phyloP scores from a whole-genome alignment of 2,113 vertebrate genomes.

The Pithys albifrons region DNA sequence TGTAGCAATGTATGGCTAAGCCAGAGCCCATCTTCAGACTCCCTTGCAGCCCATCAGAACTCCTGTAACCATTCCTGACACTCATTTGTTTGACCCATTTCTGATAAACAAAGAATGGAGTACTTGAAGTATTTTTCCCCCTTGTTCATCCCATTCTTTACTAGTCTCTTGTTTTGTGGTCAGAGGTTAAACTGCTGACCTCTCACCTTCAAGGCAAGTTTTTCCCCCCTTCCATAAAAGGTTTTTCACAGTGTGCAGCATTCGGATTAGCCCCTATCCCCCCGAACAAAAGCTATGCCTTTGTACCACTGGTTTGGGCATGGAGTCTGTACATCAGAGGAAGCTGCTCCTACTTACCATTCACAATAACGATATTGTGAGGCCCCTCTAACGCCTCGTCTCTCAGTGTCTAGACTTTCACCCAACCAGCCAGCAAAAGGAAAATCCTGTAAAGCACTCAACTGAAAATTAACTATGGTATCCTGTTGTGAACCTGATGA shows the following conservation, averaged over 20 bases:
- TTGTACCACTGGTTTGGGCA: constrained; percentile 82
- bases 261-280: constrained; percentile 87
- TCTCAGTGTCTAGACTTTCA: constrained; percentile 89
- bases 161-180: constrained; percentile 79
- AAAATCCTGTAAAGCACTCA: constrained; percentile 96
- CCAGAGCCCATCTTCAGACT: constrained; percentile 2
- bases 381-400: constrained; percentile 76
- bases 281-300: constrained; percentile 89
- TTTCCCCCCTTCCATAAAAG: constrained; percentile 82
- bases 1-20: background rate
- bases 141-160: constrained; percentile 63
- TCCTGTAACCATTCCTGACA: constrained; percentile 61
- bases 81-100: constrained; percentile 73
- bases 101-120: constrained; percentile 72
- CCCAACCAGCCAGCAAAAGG: constrained; percentile 82
- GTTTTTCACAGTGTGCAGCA: constrained; percentile 90
- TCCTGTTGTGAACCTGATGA: constrained; percentile 98
- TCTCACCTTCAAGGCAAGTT: constrained; percentile 86
- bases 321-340: constrained; percentile 83
- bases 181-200: constrained; percentile 98
- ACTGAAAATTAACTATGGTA: constrained; percentile 96
- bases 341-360: constrained; percentile 88
- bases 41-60: constrained; percentile 15
- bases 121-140: constrained; percentile 60
- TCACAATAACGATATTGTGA: constrained; percentile 89